phyloP scores from a whole-genome alignment of 2,113 vertebrate species.

The Semicossyphus pulcher region DNA sequence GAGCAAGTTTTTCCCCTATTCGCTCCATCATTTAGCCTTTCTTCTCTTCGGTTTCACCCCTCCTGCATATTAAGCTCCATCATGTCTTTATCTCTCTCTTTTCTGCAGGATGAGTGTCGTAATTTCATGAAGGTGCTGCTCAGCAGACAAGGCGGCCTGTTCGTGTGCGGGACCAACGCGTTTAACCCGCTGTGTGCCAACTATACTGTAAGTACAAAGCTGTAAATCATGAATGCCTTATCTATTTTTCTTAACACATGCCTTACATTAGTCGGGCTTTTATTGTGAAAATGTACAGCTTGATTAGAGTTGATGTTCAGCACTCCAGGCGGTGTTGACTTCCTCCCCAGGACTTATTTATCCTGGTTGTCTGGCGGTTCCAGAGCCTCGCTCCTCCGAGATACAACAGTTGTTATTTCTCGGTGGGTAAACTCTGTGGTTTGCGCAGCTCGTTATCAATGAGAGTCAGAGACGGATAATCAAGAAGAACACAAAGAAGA shows the following conservation, averaged over 20 bases:
- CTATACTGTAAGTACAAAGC: conserved; percentile 90
- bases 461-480: conserved; percentile 61
- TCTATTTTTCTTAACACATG: neutral
- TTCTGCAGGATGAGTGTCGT: conserved; percentile 91
- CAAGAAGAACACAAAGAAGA: conserved; percentile 44
- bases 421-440: conserved; percentile 57
- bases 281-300: conserved; percentile 38
- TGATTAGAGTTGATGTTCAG: conserved; percentile 49
- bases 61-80: conserved; percentile 24
- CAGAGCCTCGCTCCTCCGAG: conserved; percentile 40
- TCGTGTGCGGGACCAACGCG: conserved; percentile 95
- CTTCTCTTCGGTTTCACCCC: conserved; percentile 4
- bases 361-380: conserved; percentile 41
- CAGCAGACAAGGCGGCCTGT: conserved; percentile 88
- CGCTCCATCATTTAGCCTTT: conserved; percentile 16
- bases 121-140: conserved; percentile 97
- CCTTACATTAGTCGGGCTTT: conserved; percentile 25
- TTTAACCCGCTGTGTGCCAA: conserved; percentile 96
- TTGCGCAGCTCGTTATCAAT: conserved; percentile 55
- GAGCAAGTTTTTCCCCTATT: conserved; percentile 18
- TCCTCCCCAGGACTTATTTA: conserved; percentile 54
- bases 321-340: conserved; percentile 26
- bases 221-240: neutral
- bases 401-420: conserved; percentile 32
- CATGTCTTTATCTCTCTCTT: conserved; percentile 15